These are phyloP conservation scores for Monochamus saltuarius DNA, from an alignment of 1,140 invertebrate species.

Conservation along the genomic window DNA sequence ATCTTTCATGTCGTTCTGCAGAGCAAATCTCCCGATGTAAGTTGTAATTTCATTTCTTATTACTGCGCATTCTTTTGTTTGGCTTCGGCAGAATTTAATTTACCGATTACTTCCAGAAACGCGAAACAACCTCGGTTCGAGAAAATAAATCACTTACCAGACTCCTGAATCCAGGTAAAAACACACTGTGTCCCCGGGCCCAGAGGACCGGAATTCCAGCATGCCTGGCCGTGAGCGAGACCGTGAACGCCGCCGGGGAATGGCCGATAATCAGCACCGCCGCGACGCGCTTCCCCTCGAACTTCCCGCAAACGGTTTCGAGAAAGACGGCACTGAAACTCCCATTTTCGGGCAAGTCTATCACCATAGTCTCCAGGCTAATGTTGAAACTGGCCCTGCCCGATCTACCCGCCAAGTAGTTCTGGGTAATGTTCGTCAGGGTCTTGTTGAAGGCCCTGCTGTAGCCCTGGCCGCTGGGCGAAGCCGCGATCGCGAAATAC, in stretches of 20 bases:
- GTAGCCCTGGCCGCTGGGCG: constrained; percentile 41
- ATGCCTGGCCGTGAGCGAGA: constrained; percentile 48
- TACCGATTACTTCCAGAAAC: no score
- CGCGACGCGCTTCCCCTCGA: constrained; percentile 49
- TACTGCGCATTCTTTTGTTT: no score
- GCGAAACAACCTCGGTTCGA: no score
- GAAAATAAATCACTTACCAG: constrained; percentile 37
- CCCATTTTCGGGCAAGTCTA: constrained; percentile 49
- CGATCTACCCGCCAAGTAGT: constrained; percentile 35
- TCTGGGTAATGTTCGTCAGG: constrained; percentile 47
- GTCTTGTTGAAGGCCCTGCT: constrained; percentile 50
- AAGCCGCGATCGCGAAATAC: constrained; percentile 49
- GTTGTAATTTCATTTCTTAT: no score
- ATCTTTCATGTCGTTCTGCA: no score
- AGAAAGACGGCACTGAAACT: constrained; percentile 49
- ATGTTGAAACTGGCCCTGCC: constrained; percentile 41
- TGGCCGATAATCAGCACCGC: constrained; percentile 50
- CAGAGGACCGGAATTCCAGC: constrained; percentile 51
- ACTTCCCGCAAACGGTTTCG: constrained; percentile 46
- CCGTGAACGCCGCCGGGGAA: constrained; percentile 50
- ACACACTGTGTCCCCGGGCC: constrained; percentile 45
- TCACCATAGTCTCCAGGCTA: constrained; percentile 46
- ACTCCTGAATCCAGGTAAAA: constrained; percentile 45
- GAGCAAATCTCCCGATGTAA: no score
- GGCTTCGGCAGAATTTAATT: no score